Evolutionary conservation across 2,113 vertebrate species (phyloP), one percentile per base, ranked within the genome.

Genomic region (Erythrocercus mccallii): DNA sequence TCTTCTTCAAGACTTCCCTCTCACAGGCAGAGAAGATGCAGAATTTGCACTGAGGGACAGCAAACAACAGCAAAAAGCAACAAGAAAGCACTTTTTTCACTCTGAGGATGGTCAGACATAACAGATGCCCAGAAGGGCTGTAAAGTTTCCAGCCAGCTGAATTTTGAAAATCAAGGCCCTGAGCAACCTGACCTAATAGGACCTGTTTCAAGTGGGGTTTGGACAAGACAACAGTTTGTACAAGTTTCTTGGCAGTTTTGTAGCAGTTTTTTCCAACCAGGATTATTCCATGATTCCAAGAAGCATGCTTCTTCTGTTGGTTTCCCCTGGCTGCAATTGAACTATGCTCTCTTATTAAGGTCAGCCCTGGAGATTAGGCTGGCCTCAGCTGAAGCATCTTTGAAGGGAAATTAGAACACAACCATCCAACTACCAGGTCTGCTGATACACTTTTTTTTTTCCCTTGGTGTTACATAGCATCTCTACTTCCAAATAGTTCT

Each of bases 11-110:
- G 40, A 35, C 24, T 64, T 45, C 15, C 44, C 19, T 77, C n/a
- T 73, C 62, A 54, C 21, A 73, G 54, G 64, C 33, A 80, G 51
- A 72, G 70, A 82, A 51, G 37, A 90, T 48, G 42, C 28, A 65
- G 77, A 79, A 38, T 31, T 60, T 0, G 0, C 35, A 50, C 17
- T 33, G n/a, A 70, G 2, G 0, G 6, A 62, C 60, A 81, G 51
- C 1, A 7, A 73, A 54, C 19, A 81, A 38, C 11, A 86, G 53
- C 40, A 76, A 62, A 33, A 77, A 78, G 31, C 27, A 69, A 37
- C 22, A 73, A 37, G 23, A 45, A 77, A 57, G 31, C 12, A 37
- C 5, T 53, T 88, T 69, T 57, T 73, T 38, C 22, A n/a, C 22
- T 74, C 53, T 45, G 57, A 93, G 40, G 30, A 60, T 40, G 27